phyloP scores from a whole-genome alignment of 2,113 vertebrate species.

The Lethenteron camtschaticum region DNA sequence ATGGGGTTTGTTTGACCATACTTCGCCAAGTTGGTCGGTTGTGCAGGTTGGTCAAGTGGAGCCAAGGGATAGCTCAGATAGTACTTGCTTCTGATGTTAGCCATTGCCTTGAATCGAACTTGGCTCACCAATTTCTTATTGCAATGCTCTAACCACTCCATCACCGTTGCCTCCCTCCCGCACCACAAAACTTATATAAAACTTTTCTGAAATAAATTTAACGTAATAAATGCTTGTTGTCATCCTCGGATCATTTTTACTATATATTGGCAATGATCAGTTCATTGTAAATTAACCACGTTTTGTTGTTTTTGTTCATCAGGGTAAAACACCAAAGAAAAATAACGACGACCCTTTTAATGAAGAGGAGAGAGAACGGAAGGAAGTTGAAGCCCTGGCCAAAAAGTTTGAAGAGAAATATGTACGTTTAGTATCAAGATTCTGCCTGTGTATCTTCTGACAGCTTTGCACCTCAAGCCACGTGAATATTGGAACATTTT shows the following conservation, averaged over 20 bases:
- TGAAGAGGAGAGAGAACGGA: conserved; percentile 30
- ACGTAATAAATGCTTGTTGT: neutral
- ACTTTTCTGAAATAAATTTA: neutral
- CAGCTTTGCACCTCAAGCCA: too few relatives aligned
- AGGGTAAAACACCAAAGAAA: conserved; percentile 13
- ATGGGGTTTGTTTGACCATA: too few relatives aligned
- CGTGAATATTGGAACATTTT: too few relatives aligned
- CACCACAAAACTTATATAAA: neutral
- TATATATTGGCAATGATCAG: neutral
- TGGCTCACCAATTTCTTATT: neutral
- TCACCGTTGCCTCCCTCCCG: neutral
- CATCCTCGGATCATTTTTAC: neutral
- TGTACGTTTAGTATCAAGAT: conserved; percentile 24
- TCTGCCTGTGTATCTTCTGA: too few relatives aligned
- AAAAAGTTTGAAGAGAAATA: conserved; percentile 65
- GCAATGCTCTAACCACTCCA: neutral
- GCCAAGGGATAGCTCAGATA: too few relatives aligned
- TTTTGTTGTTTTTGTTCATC: neutral
- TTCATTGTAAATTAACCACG: neutral
- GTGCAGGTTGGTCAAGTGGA: too few relatives aligned
- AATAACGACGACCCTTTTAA: conserved; percentile 25
- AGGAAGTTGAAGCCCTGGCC: conserved; percentile 37
- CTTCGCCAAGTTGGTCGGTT: too few relatives aligned
- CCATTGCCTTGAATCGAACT: too few relatives aligned
- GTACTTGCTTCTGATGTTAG: too few relatives aligned